Conservation (phyloP, 2,888 invertebrate species). For the Caenorhabditis sp. region DNA sequence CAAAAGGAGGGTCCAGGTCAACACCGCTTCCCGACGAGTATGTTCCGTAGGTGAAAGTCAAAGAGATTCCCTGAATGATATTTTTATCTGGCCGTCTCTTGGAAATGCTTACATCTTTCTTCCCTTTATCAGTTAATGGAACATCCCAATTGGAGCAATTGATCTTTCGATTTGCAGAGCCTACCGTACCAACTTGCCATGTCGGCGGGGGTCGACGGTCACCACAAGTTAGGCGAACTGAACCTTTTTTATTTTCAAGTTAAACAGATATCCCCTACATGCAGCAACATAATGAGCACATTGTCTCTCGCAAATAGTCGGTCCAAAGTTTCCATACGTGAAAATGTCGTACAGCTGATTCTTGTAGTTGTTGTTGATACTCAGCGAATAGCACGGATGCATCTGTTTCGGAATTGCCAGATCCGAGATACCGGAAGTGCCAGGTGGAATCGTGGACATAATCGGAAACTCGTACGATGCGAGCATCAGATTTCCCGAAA, state of each 20-base stretch:
- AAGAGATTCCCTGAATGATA: conserved; percentile 37
- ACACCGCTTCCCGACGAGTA: conserved; percentile 8
- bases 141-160: conserved; percentile 64
- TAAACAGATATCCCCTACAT: conserved; percentile 13
- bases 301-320: conserved; percentile 24
- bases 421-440: conserved; percentile 7
- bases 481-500: conserved; percentile 20
- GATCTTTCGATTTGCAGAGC: conserved; percentile 36
- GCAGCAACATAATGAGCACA: conserved; percentile 58
- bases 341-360: conserved; percentile 52
- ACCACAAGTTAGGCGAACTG: conserved; percentile 36
- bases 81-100: too few species aligned
- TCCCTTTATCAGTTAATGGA: conserved; percentile 54
- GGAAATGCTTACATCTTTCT: conserved; percentile 38
- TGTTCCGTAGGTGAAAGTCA: conserved; percentile 33
- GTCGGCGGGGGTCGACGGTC: conserved; percentile 57
- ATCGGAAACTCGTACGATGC: conserved; percentile 40
- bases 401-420: conserved; percentile 11
- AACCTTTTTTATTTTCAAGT: too few species aligned
- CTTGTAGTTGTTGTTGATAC: conserved; percentile 41
- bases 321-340: conserved; percentile 23
- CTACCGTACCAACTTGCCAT: conserved; percentile 12
- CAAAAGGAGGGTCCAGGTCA: conserved; percentile 15
- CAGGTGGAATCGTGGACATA: conserved; percentile 20
- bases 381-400: conserved; percentile 59